Evolutionary conservation across 2,113 vertebrate genomes (phyloP).

Genomic region (Micromys minutus): DNA sequence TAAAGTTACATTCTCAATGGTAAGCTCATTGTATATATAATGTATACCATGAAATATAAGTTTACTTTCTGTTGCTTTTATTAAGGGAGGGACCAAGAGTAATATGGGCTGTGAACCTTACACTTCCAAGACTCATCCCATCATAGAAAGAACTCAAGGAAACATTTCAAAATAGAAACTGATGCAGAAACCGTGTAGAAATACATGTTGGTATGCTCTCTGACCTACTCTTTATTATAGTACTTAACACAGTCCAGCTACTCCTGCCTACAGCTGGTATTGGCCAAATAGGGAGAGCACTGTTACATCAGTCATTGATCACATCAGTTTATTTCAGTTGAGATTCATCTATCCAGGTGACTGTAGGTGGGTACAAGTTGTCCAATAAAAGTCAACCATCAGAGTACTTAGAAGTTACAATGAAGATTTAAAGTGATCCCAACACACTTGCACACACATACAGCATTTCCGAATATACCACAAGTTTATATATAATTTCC

Average conservation of each 20-base stretch:
- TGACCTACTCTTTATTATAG: too few relatives aligned
- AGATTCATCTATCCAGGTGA: too few relatives aligned
- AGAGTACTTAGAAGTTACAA: not conserved
- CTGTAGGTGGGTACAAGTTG: not conserved
- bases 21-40: not conserved
- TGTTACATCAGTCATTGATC: not conserved
- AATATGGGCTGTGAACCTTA: not conserved
- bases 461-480: not conserved
- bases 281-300: not conserved
- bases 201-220: not conserved
- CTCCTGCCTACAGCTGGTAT: fast-evolving
- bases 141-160: not conserved
- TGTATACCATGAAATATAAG: too few relatives aligned
- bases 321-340: not conserved
- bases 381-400: too few relatives aligned
- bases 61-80: not conserved
- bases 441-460: not conserved
- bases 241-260: not conserved
- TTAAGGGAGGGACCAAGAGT: not conserved
- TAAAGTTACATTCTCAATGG: not conserved
- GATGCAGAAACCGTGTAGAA: not conserved
- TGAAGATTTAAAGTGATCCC: not conserved
- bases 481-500: not conserved
- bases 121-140: too few relatives aligned
- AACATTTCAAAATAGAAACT: not conserved